Percentiles rank a stretch among this genome's conserved stretches.
Evolutionary conservation across 2,797 vertebrate genomes (phyloP).

Genomic region (Ceyx erithaca): DNA sequence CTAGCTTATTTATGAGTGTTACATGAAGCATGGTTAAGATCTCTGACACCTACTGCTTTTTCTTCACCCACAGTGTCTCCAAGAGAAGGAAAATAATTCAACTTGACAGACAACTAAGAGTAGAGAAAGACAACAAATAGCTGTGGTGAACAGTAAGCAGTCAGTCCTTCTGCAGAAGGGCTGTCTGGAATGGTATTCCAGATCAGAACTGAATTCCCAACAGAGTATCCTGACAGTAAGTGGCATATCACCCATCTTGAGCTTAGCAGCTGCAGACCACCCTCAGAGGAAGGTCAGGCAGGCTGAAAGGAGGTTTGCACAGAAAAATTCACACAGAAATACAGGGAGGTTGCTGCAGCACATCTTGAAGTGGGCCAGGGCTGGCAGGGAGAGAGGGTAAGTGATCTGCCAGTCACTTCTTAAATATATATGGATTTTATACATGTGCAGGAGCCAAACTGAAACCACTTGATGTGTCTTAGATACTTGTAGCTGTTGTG

Average conservation of each 20-base stretch:
- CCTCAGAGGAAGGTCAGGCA: neutral
- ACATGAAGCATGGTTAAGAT: neutral
- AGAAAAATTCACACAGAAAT: neutral
- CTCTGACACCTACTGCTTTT: neutral
- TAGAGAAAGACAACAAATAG: neutral
- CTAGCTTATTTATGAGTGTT: neutral
- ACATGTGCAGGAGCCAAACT: neutral
- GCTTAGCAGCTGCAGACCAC: neutral
- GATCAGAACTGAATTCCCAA: neutral
- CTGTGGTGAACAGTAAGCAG: neutral
- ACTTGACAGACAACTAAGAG: neutral
- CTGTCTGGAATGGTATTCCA: neutral
- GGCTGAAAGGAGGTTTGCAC: neutral
- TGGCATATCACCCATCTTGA: fast-evolving
- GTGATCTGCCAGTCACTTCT: neutral
- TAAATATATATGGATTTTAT: neutral
- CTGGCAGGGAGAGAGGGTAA: neutral
- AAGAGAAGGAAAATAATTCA: neutral
- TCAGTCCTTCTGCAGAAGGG: neutral
- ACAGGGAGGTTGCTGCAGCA: neutral
- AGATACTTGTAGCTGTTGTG: neutral
- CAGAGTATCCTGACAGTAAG: neutral
- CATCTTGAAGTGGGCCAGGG: neutral
- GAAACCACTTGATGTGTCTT: neutral
- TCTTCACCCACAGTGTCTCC: neutral